Evolutionary conservation across 2,888 invertebrate species (phyloP), one percentile per base, ranked within the genome.

Genomic region (Rhamphomyia laevipes): DNA sequence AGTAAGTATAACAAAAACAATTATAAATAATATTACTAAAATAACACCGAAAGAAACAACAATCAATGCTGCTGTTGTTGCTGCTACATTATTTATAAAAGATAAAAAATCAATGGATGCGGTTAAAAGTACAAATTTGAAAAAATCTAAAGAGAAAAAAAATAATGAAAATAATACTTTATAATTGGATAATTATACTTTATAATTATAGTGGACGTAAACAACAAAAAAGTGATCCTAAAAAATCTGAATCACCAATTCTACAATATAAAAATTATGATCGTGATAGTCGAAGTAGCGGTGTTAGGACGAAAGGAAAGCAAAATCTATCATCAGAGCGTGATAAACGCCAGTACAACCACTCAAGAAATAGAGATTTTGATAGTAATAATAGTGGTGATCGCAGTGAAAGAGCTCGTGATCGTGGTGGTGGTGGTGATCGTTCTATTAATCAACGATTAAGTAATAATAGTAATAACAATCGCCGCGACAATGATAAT

Each of bases 161-260:
- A 60, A 60, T 60, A 64, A 65, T 59, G 71, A 68, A 62, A 66
- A 73, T 55, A 78, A 77, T 60, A 77, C 81, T 55, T 81, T 82
- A 63, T 72, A 78, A 57, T 74, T 81, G 58, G 79, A 78, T 64
- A 82, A 83, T 63, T 77, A 77, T 58, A 81, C 81, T 55, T 18
- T 41, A 47, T 13, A 33, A 43, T 11, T 56, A 57, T 27, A 27
- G 23, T 27, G 23, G 23, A 27, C 23, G 23, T 2, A 27, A 27
- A 7, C 23, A 27, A 6, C 4, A n/a, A n/a, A n/a, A 9, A 27
- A 7, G 4, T 27, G 23, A 27, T 4, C 23, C 7, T 27, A 4
- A 9, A 6, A 27, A 9, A 27, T 27, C 23, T 27, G 23, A 27
- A 27, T 27, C 23, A 27, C 23, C 23, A 27, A 9, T 9, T 6